phyloP scores from a whole-genome alignment of 2,113 vertebrate species.

The Actinemys pallida region DNA sequence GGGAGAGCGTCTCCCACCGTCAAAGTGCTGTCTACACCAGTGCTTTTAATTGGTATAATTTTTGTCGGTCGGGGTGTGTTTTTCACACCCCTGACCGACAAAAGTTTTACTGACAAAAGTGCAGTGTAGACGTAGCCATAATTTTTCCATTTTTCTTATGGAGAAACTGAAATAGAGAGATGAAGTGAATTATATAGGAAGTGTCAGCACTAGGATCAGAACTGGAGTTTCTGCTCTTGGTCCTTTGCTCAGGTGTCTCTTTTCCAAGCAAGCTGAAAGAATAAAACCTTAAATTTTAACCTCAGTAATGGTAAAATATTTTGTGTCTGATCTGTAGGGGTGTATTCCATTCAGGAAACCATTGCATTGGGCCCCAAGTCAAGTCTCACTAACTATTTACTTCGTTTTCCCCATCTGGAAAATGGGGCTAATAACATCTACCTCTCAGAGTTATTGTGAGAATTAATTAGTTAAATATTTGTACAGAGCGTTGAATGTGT shows the following conservation, averaged over 20 bases:
- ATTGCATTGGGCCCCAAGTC: constrained; percentile 33
- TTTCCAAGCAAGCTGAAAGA: neutral
- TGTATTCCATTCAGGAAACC: constrained; percentile 38
- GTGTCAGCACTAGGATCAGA: neutral
- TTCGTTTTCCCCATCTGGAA: constrained; percentile 50
- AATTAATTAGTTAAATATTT: constrained; percentile 13
- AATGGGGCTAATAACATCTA: neutral
- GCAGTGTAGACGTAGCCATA: too few species aligned
- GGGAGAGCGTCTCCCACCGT: too few species aligned
- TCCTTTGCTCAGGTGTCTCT: neutral
- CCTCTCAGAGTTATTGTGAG: constrained; percentile 38
- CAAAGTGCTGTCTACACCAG: too few species aligned
- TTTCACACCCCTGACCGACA: too few species aligned
- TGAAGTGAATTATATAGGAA: accelerated
- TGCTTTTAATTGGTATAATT: too few species aligned
- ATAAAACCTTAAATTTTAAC: neutral
- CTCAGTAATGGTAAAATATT: constrained; percentile 9
- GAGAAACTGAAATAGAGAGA: constrained; percentile 23
- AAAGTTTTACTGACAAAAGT: too few species aligned
- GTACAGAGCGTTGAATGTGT: neutral
- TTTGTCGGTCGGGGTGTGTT: too few species aligned
- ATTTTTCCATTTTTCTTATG: neutral
- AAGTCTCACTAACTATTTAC: constrained; percentile 42
- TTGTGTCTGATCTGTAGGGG: constrained; percentile 15
- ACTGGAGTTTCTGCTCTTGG: neutral